Evolutionary conservation across 2,888 invertebrate genomes (phyloP), one percentile per base, ranked within the genome.

Genomic region (Drosophila falleni): DNA sequence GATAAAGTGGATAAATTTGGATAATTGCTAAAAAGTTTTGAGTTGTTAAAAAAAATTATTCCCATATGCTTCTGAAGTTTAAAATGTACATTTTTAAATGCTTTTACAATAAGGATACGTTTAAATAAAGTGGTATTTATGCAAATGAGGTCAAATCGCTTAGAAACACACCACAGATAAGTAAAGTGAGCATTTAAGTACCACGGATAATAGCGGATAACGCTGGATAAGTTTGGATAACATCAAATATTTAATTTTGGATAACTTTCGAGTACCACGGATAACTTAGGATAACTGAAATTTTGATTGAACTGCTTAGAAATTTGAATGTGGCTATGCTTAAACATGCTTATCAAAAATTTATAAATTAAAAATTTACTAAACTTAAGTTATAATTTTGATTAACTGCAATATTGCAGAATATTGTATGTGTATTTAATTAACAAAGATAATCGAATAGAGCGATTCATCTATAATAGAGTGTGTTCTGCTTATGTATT

Each of bases 1-100:
- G n/a, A 42, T 39, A 42, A 46, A 33, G 13, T 16, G 31, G n/a
- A 41, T 35, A 44, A 42, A 55, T 64, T 39, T n/a, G n/a, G 13
- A n/a, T n/a, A 46, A 41, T 64, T 47, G 33, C 16, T 10, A 35
- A 59, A 35, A 42, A 55, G 19, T 23, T 42, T 13, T 37, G 3
- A 13, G 23, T 6, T 42, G 11, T 10, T 15, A 15, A 35, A 16
- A 5, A 16, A 41, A 42, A 42, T 19, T 11, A 23, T 6, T 6
- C 23, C 3, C 10, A 42, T 42, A 42, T 19, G 42, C 5, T 13
- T 5, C 5, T 5, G 19, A 11, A 19, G 5, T 19, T 19, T 1
- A 19, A 5, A 26, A 4, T 3, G 26, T 26, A 5, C 1, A 26
- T 26, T 26, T 26, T 26, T 26, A 5, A 5, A 26, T 26, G 26